Evolutionary conservation across 2,797 vertebrate genomes (phyloP).

Genomic region (Botia almorhae): DNA sequence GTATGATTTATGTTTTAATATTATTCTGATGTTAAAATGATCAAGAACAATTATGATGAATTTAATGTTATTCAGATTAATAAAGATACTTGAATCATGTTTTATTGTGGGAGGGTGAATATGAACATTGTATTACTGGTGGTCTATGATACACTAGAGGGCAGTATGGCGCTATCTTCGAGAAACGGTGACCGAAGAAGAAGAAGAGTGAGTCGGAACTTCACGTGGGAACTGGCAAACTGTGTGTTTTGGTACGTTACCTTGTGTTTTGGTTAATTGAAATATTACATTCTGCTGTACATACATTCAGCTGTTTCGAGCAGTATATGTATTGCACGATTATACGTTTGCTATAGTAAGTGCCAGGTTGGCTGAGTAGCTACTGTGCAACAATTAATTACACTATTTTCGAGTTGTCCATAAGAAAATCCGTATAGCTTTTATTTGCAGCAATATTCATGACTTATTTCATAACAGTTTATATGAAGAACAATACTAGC

Average conservation of each 20-base stretch:
- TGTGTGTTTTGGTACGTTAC: neutral
- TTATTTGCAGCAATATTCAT: neutral
- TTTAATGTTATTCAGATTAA: neutral
- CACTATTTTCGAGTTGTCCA: too few relatives aligned
- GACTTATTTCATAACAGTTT: neutral
- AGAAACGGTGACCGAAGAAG: neutral
- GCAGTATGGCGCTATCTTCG: neutral
- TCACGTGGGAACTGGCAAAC: conserved; percentile 15
- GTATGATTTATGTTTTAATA: conserved; percentile 1
- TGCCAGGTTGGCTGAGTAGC: neutral
- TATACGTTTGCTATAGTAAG: neutral
- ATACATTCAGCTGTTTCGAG: neutral
- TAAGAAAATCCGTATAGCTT: neutral
- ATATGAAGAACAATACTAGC: neutral
- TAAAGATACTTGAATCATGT: neutral
- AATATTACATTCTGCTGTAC: neutral
- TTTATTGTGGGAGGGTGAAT: neutral
- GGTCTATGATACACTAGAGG: conserved; percentile 8
- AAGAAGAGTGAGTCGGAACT: neutral
- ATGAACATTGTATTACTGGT: neutral
- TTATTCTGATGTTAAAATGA: neutral
- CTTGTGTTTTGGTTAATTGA: neutral
- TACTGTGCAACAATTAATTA: neutral
- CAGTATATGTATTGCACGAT: neutral
- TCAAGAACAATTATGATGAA: neutral